Conservation (phyloP, 2,888 invertebrate genomes). For the Tenthredo amoena region DNA sequence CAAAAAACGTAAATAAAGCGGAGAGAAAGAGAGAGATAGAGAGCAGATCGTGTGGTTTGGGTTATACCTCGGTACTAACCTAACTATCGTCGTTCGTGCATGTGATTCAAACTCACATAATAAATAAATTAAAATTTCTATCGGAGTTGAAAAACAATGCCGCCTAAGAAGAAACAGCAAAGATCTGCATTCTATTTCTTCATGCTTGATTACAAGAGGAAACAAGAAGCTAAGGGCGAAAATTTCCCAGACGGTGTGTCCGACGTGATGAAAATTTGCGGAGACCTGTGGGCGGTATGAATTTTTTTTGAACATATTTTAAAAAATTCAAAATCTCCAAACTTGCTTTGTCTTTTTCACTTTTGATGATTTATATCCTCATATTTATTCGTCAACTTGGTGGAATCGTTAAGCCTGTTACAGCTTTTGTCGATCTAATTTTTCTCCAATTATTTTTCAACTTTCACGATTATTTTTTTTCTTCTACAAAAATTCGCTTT, state of each 20-base stretch:
- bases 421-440: no score
- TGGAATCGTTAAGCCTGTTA: no score
- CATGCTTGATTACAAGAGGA: constrained; percentile 70
- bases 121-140: background rate
- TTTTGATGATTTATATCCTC: no score
- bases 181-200: constrained; percentile 74
- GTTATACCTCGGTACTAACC: no score
- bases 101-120: background rate
- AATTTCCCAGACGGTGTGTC: constrained; percentile 64
- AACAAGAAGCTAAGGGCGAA: constrained; percentile 65
- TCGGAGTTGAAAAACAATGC: background rate
- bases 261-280: constrained; percentile 68
- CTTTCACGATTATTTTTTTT: background rate
- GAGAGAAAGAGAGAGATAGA: background rate
- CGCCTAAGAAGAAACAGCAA: constrained; percentile 65
- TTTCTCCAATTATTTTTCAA: no score
- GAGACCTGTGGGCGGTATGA: constrained; percentile 70
- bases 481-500: background rate
- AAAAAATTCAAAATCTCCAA: background rate
- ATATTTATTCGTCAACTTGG: no score
- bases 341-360: background rate
- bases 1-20: background rate
- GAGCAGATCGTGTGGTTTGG: background rate
- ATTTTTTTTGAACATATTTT: constrained; percentile 39
- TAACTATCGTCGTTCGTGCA: background rate